Base-by-base conservation (phyloP, 2,888 invertebrate genomes). In the Coremacera marginata region DNA sequence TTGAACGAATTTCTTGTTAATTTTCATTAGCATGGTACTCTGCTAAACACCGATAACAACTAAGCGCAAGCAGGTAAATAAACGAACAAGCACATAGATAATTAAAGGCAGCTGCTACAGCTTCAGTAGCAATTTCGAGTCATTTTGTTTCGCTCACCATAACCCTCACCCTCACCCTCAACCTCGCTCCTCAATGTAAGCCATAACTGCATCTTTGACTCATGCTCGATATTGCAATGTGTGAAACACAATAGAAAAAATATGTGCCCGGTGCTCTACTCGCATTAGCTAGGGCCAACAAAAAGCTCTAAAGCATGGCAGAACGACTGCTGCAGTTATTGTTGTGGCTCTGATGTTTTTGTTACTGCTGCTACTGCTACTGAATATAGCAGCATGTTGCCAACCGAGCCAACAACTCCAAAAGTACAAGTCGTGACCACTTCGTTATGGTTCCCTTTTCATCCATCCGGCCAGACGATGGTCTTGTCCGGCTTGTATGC, bases 401-500 rank as follows among this genome's bases (percentile, higher is more conserved):
- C 67, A 44, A 52, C 74, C 74, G 52, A 77, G 70, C 63, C 65
- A 77, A 57, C 68, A 27, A 63, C 14, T 19, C 19, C 16, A 65
- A 51, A 34, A 74, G 52, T 52, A 57, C 65, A 55, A 67, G 55
- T 67, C 74, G 74, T 74, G 74, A 74, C 74, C 74, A 74, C 37
- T 63, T 73, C 62, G 72, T 63, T 73, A 62, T 63, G 49, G 62
- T 62, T 73, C 49, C 49, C 27, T 62, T 44, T 73, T 27, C 62
- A 14, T 65, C 55, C 57, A 71, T 65, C 72, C 37, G 70, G 34
- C 37, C 14, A 57, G 55, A 55, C 19, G 70, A 16, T 44, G n/a
- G 16, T 37, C 1, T 25, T 27, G 62, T 27, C 62, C 22, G 34
- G 27, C 27, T 63, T 63, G 25, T 27, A n/a, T 63, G n/a, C 2